Conservation (phyloP, 2,888 invertebrate species). For the Digitonthophagus gazella region DNA sequence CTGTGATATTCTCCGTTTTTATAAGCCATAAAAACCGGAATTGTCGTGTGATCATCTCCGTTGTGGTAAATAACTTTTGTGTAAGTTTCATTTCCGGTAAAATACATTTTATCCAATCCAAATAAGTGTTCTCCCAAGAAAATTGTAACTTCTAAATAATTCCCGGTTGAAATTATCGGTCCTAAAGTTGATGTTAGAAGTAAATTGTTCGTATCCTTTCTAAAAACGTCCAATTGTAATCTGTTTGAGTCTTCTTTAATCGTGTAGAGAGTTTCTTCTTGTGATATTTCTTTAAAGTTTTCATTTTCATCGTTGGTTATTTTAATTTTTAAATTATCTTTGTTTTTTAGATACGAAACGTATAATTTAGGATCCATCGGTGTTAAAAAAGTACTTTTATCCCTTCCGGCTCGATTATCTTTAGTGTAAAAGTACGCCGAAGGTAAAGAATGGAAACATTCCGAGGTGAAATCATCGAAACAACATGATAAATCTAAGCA, state of each 20-base stretch:
- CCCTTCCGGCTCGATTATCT: too few relatives aligned
- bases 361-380: too few relatives aligned
- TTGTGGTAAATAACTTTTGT: conserved; percentile 53
- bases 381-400: not conserved
- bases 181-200: conserved; percentile 57
- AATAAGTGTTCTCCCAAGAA: conserved; percentile 56
- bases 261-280: conserved; percentile 1
- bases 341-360: not conserved
- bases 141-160: conserved; percentile 62
- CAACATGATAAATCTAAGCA: conserved; percentile 42
- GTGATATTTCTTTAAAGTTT: conserved; percentile 8
- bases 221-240: conserved; percentile 38
- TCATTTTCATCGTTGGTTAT: not conserved
- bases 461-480: conserved; percentile 38
- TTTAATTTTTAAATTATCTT: conserved; percentile 1
- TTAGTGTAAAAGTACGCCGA: conserved; percentile 42
- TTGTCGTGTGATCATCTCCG: conserved; percentile 49
- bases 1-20: conserved; percentile 58
- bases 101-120: conserved; percentile 57
- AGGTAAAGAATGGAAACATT: conserved; percentile 46
- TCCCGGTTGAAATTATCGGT: conserved; percentile 59
- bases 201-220: conserved; percentile 43
- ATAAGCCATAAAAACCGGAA: conserved; percentile 57
- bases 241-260: conserved; percentile 12
- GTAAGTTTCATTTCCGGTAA: conserved; percentile 43